These are phyloP conservation scores for Platichthys stellatus DNA, from an alignment of 2,113 vertebrate genomes.

Conservation along the genomic window DNA sequence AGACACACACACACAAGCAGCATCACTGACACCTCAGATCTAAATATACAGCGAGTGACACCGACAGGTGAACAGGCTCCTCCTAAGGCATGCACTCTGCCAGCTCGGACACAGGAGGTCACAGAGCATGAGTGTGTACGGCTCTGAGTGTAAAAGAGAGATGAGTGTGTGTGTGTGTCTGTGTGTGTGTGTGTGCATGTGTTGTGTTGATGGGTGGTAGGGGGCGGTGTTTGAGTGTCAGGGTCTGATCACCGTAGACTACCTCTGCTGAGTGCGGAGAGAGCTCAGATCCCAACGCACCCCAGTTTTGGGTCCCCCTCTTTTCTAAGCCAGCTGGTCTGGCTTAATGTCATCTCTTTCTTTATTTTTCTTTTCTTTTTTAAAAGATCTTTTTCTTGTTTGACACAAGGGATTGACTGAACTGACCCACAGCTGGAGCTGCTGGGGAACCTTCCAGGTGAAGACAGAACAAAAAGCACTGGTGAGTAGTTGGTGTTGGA, in stretches of 20 bases:
- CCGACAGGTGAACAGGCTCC: conserved; percentile 65
- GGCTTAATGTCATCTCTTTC: conserved; percentile 62
- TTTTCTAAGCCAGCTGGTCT: conserved; percentile 80
- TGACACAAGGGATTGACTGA: conserved; percentile 65
- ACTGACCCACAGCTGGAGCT: conserved; percentile 77
- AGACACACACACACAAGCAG: conserved; percentile 40
- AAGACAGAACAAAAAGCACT: conserved; percentile 55
- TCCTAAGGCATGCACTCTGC: conserved; percentile 48
- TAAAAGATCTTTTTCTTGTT: conserved; percentile 47
- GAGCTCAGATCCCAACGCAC: conserved; percentile 61
- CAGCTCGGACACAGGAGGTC: conserved; percentile 61
- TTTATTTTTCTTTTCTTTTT: conserved; percentile 15
- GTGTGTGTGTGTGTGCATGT: conserved; percentile 23
- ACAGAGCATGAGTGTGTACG: conserved; percentile 50
- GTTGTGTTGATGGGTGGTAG: conserved; percentile 11
- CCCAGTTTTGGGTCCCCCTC: conserved; percentile 64
- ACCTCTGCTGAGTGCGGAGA: conserved; percentile 39
- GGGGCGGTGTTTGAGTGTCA: conserved; percentile 40
- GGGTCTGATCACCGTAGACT: conserved; percentile 30
- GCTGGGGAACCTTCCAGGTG: conserved; percentile 73
- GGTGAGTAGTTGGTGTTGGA: conserved; percentile 51
- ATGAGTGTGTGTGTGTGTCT: conserved; percentile 22
- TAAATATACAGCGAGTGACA: conserved; percentile 73
- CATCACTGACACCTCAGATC: conserved; percentile 70
- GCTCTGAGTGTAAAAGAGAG: background rate